Evolutionary conservation across 2,797 vertebrate genomes (phyloP).

Genomic region (Helicolenus hilgendorfi): DNA sequence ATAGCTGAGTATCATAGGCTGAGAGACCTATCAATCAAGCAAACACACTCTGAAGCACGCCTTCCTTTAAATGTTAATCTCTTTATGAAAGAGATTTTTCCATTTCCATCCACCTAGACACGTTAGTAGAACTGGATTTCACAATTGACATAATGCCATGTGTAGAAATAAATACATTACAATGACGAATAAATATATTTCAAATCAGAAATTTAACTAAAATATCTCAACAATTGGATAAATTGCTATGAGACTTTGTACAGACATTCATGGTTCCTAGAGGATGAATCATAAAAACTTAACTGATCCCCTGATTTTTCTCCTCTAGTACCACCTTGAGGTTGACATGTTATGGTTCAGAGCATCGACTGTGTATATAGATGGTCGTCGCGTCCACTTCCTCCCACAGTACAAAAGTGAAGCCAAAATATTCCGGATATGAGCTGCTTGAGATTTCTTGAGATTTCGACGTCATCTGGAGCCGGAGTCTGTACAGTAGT

Average conservation of each 20-base stretch:
- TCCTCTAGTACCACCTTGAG: neutral
- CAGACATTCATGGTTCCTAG: neutral
- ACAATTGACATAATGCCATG: neutral
- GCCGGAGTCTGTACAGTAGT: too few species aligned
- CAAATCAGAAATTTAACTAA: neutral
- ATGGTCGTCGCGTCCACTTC: too few species aligned
- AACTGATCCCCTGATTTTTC: neutral
- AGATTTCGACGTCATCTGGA: too few species aligned
- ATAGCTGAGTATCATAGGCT: neutral
- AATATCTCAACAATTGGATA: neutral
- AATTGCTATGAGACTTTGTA: neutral
- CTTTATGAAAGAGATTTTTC: neutral
- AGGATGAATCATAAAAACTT: neutral
- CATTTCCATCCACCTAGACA: neutral
- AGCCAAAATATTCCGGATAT: too few species aligned
- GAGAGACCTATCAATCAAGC: neutral
- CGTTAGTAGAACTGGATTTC: neutral
- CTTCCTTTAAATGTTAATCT: neutral
- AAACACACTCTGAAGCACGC: neutral
- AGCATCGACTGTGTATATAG: too few species aligned
- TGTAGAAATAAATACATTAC: neutral
- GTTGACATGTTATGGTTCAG: neutral
- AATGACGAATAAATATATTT: fast-evolving
- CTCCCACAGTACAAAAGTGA: too few species aligned
- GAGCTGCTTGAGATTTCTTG: too few species aligned